Conservation (phyloP, 1,140 invertebrate species). For the Lepidostoma basale region DNA sequence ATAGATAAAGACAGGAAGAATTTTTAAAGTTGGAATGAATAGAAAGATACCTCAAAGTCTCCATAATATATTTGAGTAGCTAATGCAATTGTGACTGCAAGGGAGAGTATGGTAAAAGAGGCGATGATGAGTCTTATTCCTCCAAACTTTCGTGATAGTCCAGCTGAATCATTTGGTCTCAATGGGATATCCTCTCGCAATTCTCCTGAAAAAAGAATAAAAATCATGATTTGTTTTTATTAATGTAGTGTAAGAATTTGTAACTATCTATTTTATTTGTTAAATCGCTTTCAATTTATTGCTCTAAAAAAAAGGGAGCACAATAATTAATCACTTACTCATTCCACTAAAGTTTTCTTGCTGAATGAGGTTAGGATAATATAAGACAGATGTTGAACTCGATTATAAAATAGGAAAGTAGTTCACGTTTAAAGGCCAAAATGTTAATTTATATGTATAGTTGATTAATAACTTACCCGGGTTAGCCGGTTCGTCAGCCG, state of each 20-base stretch:
- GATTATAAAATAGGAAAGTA: no score
- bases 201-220: constrained; percentile 50
- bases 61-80: constrained; percentile 71
- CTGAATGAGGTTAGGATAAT: no score
- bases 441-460: neutral
- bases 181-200: constrained; percentile 63
- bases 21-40: no score
- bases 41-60: constrained; percentile 64
- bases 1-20: no score
- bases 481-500: constrained; percentile 39
- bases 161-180: constrained; percentile 49
- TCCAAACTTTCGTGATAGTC: constrained; percentile 41
- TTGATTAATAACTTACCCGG: constrained; percentile 30
- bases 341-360: no score
- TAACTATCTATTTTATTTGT: no score
- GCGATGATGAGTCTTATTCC: constrained; percentile 57
- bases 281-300: no score
- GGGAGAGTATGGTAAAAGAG: constrained; percentile 62
- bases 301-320: no score
- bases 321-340: no score
- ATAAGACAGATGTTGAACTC: no score
- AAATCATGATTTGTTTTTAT: neutral
- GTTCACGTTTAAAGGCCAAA: no score
- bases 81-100: constrained; percentile 70
- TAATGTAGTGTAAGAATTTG: no score